phyloP scores from a whole-genome alignment of 1,140 invertebrate genomes.

The Aphaenogaster rudis region DNA sequence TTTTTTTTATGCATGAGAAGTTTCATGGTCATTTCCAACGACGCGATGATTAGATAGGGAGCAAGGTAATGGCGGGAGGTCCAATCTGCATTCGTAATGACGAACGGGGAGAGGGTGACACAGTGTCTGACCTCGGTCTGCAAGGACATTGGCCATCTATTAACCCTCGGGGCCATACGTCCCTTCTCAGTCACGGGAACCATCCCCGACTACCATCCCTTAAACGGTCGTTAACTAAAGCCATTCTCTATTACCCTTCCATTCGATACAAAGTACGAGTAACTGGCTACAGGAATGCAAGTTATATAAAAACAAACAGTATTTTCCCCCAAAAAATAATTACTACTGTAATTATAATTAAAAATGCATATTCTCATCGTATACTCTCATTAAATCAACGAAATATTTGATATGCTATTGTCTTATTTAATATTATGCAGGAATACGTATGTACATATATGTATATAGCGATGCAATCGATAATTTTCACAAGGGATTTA shows the following conservation, averaged over 20 bases:
- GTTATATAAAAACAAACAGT: background rate
- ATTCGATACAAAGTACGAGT: background rate
- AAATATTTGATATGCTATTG: background rate
- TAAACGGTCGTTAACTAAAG: conserved; percentile 49
- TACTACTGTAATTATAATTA: background rate
- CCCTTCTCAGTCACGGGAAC: conserved; percentile 68
- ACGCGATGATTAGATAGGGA: conserved; percentile 79
- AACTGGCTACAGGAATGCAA: background rate
- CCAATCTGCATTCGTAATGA: conserved; percentile 84
- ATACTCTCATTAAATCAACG: background rate
- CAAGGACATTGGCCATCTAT: conserved; percentile 82
- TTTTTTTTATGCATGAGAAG: conserved; percentile 71
- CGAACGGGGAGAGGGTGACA: conserved; percentile 82
- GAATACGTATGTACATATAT: background rate
- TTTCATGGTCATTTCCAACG: conserved; percentile 68
- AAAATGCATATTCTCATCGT: background rate
- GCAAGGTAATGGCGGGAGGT: conserved; percentile 74
- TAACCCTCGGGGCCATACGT: conserved; percentile 79
- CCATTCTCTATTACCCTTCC: conserved; percentile 29
- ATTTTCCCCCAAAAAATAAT: background rate
- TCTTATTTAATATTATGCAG: conserved; percentile 11
- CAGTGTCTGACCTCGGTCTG: conserved; percentile 80
- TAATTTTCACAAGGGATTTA: conserved; percentile 16
- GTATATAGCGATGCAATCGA: background rate
- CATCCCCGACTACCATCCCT: conserved; percentile 28